These are phyloP conservation scores for Dromiciops gliroides DNA, from an alignment of 2,113 vertebrate genomes.

Conservation along the genomic window DNA sequence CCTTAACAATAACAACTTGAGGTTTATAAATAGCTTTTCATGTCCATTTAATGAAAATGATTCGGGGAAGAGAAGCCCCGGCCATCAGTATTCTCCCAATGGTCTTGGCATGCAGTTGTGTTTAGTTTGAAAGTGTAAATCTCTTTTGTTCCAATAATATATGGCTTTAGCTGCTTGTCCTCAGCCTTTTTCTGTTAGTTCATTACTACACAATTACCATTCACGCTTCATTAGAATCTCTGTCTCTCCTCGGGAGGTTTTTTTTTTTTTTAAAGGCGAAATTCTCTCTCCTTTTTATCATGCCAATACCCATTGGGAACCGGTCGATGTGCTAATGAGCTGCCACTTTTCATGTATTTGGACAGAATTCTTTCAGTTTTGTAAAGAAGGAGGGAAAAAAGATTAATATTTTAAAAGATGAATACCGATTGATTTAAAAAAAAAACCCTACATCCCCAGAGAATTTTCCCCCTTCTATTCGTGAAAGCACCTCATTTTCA, in stretches of 20 bases:
- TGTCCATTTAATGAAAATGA: slow-evolving; percentile 99
- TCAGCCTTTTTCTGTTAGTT: slow-evolving; percentile 99
- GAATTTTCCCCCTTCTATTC: slow-evolving; percentile 62
- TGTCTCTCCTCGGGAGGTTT: slow-evolving; percentile 88
- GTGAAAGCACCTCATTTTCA: slow-evolving; percentile 79
- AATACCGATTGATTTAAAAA: slow-evolving; percentile 80
- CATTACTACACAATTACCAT: slow-evolving; percentile 99
- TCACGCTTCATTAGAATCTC: slow-evolving; percentile 99
- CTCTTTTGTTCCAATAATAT: slow-evolving; percentile 98
- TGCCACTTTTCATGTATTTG: slow-evolving; percentile 93
- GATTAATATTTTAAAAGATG: slow-evolving; percentile 85
- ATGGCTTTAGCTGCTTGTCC: slow-evolving; percentile 97
- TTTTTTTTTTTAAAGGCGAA: slow-evolving; percentile 84
- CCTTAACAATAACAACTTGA: slow-evolving; percentile 94
- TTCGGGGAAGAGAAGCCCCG: slow-evolving; percentile 88
- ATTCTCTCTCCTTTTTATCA: slow-evolving; percentile 91
- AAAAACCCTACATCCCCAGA: slow-evolving; percentile 74
- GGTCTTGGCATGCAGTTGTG: slow-evolving; percentile 94
- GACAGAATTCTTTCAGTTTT: slow-evolving; percentile 82
- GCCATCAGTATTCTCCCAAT: slow-evolving; percentile 94
- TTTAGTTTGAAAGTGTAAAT: slow-evolving; percentile 99
- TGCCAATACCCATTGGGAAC: slow-evolving; percentile 91
- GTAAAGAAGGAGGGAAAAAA: slow-evolving; percentile 63
- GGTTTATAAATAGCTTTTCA: slow-evolving; percentile 96
- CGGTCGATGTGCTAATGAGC: slow-evolving; percentile 97